Conservation (phyloP, 2,888 invertebrate species). For the Automeris io region DNA sequence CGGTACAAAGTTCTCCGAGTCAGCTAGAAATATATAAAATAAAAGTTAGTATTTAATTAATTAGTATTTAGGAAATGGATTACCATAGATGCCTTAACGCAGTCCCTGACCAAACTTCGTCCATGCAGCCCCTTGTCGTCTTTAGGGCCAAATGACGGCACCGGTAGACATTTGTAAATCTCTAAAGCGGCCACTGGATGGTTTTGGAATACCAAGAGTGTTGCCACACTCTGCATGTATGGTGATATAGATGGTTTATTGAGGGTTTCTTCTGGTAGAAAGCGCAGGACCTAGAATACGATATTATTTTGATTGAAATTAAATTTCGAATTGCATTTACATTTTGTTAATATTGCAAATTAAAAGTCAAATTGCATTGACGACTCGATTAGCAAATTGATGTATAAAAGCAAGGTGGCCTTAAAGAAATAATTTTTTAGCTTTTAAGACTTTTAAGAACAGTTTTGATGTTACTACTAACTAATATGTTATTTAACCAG, state of each 20-base stretch:
- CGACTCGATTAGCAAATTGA: too few relatives aligned
- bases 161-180: slow-evolving; percentile 65
- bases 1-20: too few relatives aligned
- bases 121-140: slow-evolving; percentile 76
- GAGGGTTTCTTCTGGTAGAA: slow-evolving; percentile 40
- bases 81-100: slow-evolving; percentile 73
- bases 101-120: slow-evolving; percentile 73
- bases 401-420: too few relatives aligned
- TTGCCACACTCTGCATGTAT: slow-evolving; percentile 67
- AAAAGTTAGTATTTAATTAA: not conserved
- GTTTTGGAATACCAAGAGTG: slow-evolving; percentile 68
- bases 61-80: slow-evolving; percentile 11
- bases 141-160: slow-evolving; percentile 62
- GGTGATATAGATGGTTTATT: slow-evolving; percentile 59
- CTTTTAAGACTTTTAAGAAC: too few relatives aligned
- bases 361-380: too few relatives aligned
- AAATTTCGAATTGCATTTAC: too few relatives aligned
- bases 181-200: slow-evolving; percentile 64
- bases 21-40: not conserved
- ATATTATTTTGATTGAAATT: not conserved
- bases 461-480: too few relatives aligned
- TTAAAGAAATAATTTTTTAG: too few relatives aligned
- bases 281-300: slow-evolving; percentile 46
- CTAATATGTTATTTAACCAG: too few relatives aligned
- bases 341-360: too few relatives aligned